Conservation (phyloP, 2,797 vertebrate genomes). For the Mallotus villosus region DNA sequence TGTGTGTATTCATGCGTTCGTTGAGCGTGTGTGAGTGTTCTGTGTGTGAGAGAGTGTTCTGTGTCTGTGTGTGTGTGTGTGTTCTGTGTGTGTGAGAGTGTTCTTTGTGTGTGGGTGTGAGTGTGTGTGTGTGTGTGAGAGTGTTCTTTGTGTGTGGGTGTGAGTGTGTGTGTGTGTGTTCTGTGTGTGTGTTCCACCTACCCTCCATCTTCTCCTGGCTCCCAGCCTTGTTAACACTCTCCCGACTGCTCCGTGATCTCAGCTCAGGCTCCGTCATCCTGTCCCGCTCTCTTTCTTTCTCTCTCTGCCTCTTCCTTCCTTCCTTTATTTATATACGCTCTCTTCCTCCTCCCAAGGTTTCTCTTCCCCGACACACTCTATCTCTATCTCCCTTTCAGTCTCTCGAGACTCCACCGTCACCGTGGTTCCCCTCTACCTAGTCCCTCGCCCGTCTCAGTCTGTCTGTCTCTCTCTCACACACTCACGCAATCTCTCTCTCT, state of each 20-base stretch:
- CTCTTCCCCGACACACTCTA: slow-evolving; percentile 30
- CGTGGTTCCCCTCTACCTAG: slow-evolving; percentile 27
- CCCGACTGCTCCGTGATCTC: slow-evolving; percentile 72
- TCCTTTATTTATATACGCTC: slow-evolving; percentile 21
- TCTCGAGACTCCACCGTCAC: slow-evolving; percentile 11
- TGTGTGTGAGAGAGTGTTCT: slow-evolving; percentile 9
- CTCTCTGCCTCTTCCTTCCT: slow-evolving; percentile 29
- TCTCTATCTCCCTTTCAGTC: neutral
- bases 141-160: slow-evolving; percentile 21
- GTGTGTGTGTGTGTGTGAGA: slow-evolving; percentile 34
- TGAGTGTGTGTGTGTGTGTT: neutral
- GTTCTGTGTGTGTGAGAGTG: slow-evolving; percentile 18
- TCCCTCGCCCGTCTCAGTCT: slow-evolving; percentile 29
- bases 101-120: slow-evolving; percentile 7
- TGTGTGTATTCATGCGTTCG: slow-evolving; percentile 17
- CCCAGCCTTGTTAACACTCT: slow-evolving; percentile 66
- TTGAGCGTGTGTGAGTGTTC: too few species aligned
- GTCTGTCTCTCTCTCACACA: slow-evolving; percentile 17
- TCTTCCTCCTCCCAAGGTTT: slow-evolving; percentile 39
- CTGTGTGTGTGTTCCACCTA: slow-evolving; percentile 52
- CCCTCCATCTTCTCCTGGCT: slow-evolving; percentile 72
- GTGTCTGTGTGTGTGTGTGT: slow-evolving; percentile 5
- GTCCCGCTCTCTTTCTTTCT: slow-evolving; percentile 36
- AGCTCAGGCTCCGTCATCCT: slow-evolving; percentile 77
- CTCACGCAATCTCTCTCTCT: slow-evolving; percentile 8